phyloP scores from a whole-genome alignment of 2,113 vertebrate species.

The Labeo catla region DNA sequence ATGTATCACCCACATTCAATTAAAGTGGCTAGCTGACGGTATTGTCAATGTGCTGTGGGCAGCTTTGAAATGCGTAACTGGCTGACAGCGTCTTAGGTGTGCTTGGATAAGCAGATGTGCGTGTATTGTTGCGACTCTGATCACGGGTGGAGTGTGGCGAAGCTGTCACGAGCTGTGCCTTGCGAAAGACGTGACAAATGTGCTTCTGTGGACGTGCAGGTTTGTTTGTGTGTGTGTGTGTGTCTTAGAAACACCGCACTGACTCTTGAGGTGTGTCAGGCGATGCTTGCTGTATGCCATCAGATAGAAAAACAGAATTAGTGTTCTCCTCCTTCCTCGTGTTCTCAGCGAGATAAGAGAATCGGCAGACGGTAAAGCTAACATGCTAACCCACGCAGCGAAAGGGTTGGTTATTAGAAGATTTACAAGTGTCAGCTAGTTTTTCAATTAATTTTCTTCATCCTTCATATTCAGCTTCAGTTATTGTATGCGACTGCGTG shows the following conservation, averaged over 20 bases:
- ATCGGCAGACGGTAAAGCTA: neutral
- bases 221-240: conserved; percentile 30
- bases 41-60: conserved; percentile 17
- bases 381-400: neutral
- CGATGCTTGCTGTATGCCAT: neutral
- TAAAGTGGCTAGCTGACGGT: conserved; percentile 26
- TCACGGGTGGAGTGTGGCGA: conserved; percentile 12
- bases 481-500: neutral
- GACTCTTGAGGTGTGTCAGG: conserved; percentile 22
- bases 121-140: conserved; percentile 3
- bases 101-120: conserved; percentile 50
- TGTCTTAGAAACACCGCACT: neutral
- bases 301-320: conserved; percentile 11
- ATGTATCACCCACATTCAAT: conserved; percentile 36
- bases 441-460: neutral
- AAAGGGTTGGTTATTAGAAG: neutral
- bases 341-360: conserved; percentile 29
- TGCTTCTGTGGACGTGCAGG: neutral
- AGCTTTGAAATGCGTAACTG: conserved; percentile 15
- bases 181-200: conserved; percentile 21
- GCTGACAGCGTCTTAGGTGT: conserved; percentile 31
- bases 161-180: conserved; percentile 25
- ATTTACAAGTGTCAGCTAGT: neutral
- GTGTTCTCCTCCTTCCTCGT: conserved; percentile 7
- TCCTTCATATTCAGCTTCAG: neutral